Base-by-base conservation (phyloP, 2,113 vertebrate species). In the Chaetodon trifascialis region DNA sequence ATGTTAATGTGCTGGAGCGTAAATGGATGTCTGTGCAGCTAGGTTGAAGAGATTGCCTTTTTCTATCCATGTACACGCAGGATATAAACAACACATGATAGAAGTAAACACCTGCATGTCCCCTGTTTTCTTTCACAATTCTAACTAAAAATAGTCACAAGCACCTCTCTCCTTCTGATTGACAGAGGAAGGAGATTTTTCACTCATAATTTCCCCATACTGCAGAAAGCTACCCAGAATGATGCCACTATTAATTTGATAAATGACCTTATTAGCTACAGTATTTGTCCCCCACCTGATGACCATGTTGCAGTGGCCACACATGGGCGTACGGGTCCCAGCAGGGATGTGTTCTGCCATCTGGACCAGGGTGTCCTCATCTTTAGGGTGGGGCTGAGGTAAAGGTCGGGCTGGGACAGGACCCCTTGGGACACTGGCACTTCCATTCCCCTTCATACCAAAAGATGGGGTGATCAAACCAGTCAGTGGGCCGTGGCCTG, bases 331-430 rank as follows among this genome's bases (percentile, higher is more conserved):
- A 30, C 98, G 96, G 49, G 96, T 98, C 44, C 97, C 97, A 0
- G 97, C 98, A 0, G 98, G 97, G 74, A 98, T 96, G 82, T 99
- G 97, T 86, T 99, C 98, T 2, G 97, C 98, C 91, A 96, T 96
- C 85, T 99, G 98, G 70, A 99, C 96, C 80, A 99, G 70, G 0
- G 96, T 96, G 89, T 97, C 96, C 65, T 97, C 95, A 36, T 98
- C 96, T 19, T 94, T 92, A 8, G 95, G 94, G 66, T 95, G 96
- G 55, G 95, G 89, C 11, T 94, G 90, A 49, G 93, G 76, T 0
- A 7, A 72, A 2, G 91, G 84, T 30, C 95, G 92, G 68, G 83
- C 89, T 7, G 88, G 88, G 64, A 86, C 63, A 11, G 85, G 63
- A 79, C 86, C 86, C 82, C 56, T 73, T 44, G 90, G 90, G 81